Conservation (phyloP, 2,797 vertebrate species). For the Phalanger gymnotis region DNA sequence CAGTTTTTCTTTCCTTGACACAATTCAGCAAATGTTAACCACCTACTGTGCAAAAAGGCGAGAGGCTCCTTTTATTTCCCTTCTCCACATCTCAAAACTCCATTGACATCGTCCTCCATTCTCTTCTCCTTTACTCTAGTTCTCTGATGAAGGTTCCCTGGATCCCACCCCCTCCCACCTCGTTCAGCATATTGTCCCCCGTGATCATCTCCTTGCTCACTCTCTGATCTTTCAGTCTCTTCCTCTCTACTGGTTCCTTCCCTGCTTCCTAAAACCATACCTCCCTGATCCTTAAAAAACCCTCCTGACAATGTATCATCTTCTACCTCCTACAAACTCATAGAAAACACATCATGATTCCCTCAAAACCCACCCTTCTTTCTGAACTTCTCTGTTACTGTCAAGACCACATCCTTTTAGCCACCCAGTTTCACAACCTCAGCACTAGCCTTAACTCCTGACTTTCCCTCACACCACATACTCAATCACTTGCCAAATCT, state of each 20-base stretch:
- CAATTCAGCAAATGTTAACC: background rate
- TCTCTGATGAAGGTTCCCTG: background rate
- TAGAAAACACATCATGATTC: background rate
- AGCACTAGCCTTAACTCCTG: background rate
- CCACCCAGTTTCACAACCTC: background rate
- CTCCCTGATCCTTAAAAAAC: background rate
- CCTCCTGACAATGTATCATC: background rate
- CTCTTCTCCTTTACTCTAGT: background rate
- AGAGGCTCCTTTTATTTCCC: background rate
- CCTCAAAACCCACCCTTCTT: background rate
- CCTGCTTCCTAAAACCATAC: background rate
- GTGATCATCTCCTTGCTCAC: background rate
- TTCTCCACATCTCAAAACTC: background rate
- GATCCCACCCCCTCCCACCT: background rate
- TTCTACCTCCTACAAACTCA: background rate
- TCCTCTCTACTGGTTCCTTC: background rate
- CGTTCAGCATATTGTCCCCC: background rate
- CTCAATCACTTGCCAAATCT: background rate
- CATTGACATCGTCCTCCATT: background rate
- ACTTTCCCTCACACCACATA: background rate
- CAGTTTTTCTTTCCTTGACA: background rate
- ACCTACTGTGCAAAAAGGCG: background rate
- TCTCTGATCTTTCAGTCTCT: background rate
- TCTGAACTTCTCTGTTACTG: background rate
- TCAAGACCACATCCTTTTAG: background rate